phyloP scores from a whole-genome alignment of 2,113 vertebrate species.

The Zootoca vivipara region DNA sequence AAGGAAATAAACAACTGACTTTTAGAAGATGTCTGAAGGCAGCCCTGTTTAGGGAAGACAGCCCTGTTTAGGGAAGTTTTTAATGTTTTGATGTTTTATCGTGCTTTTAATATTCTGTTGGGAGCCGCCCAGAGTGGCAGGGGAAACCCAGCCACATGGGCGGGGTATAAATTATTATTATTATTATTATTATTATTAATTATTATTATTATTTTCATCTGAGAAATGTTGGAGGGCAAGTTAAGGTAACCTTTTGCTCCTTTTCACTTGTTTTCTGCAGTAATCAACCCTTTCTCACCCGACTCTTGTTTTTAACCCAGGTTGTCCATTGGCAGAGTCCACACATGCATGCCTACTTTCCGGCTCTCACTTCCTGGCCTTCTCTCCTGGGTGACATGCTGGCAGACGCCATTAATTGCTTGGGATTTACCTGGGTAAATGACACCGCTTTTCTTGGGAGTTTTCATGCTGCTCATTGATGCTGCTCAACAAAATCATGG shows the following conservation, averaged over 20 bases:
- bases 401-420: constrained; percentile 94
- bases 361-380: constrained; percentile 94
- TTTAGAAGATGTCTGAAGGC: no score
- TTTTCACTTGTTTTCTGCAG: background rate
- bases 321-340: constrained; percentile 99
- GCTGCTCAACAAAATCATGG: no score
- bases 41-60: no score
- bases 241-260: background rate
- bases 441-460: background rate
- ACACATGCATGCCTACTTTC: constrained; percentile 97
- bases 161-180: no score
- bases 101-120: no score
- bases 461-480: background rate
- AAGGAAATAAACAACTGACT: no score
- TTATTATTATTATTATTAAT: no score
- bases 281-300: background rate
- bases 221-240: background rate
- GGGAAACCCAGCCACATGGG: no score
- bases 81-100: no score
- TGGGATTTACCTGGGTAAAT: constrained; percentile 97
- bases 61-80: no score
- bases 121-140: no score
- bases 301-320: constrained; percentile 67
- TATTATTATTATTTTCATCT: background rate
- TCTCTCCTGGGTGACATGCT: constrained; percentile 97